phyloP scores from a whole-genome alignment of 2,797 vertebrate genomes.

The Onychomys leucogaster region DNA sequence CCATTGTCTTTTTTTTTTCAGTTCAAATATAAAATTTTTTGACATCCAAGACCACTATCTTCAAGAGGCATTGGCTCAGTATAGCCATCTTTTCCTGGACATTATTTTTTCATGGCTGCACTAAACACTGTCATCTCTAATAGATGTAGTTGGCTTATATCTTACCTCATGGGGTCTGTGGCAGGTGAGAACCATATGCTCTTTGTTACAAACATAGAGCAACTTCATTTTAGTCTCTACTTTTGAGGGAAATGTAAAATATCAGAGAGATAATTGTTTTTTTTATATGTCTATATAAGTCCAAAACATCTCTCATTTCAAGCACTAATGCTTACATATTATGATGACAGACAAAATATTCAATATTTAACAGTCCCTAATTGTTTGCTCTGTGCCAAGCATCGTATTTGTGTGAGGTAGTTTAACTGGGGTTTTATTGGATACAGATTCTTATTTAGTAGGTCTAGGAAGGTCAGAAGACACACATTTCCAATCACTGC shows the following conservation, averaged over 20 bases:
- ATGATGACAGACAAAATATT: not conserved
- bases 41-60: not conserved
- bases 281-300: not conserved
- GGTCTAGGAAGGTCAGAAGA: not conserved
- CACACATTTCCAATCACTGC: not conserved
- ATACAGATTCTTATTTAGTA: not conserved
- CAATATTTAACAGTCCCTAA: not conserved
- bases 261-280: conserved; percentile 6
- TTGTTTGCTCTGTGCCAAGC: not conserved
- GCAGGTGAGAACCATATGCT: not conserved
- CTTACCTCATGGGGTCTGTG: conserved; percentile 25
- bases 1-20: not conserved
- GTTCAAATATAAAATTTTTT: conserved; percentile 44
- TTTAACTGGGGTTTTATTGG: not conserved
- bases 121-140: conserved; percentile 29
- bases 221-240: not conserved
- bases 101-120: conserved; percentile 8
- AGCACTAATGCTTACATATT: not conserved
- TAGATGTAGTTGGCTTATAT: conserved; percentile 48
- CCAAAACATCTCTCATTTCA: not conserved
- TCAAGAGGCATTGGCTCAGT: not conserved
- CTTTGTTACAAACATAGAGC: conserved; percentile 35
- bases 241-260: conserved; percentile 1
- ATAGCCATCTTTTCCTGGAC: conserved; percentile 2
- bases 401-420: not conserved